These are phyloP conservation scores for Manacus vitellinus DNA, from an alignment of 2,113 vertebrate genomes.

Conservation along the genomic window DNA sequence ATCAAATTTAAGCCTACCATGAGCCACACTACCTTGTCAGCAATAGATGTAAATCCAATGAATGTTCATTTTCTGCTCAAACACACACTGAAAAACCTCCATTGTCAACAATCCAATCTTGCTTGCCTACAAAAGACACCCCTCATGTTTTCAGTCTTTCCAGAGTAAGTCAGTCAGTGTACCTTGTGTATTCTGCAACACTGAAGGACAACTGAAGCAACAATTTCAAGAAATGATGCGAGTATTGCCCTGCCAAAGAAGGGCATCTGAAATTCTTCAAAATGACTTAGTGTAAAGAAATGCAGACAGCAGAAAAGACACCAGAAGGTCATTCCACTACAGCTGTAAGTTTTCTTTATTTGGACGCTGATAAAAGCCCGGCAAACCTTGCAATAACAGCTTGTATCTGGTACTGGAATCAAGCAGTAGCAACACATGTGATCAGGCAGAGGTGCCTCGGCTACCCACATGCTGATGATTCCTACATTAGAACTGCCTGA, in stretches of 20 bases:
- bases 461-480: neutral
- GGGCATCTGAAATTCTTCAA: neutral
- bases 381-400: neutral
- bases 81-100: neutral
- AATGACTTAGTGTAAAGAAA: neutral
- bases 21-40: neutral
- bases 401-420: neutral
- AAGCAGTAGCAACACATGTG: neutral
- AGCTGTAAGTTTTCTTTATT: neutral
- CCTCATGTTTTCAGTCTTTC: neutral
- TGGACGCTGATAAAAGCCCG: neutral
- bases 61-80: neutral
- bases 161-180: neutral
- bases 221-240: accelerated
- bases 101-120: neutral
- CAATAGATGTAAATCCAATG: neutral
- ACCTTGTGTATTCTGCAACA: neutral
- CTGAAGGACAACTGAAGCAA: neutral
- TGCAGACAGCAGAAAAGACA: accelerated
- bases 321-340: neutral
- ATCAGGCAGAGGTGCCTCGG: neutral
- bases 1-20: neutral
- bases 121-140: neutral
- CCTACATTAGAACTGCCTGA: neutral
- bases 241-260: neutral